Conservation (phyloP, 2,888 invertebrate species). For the Zeuzera pyrina region DNA sequence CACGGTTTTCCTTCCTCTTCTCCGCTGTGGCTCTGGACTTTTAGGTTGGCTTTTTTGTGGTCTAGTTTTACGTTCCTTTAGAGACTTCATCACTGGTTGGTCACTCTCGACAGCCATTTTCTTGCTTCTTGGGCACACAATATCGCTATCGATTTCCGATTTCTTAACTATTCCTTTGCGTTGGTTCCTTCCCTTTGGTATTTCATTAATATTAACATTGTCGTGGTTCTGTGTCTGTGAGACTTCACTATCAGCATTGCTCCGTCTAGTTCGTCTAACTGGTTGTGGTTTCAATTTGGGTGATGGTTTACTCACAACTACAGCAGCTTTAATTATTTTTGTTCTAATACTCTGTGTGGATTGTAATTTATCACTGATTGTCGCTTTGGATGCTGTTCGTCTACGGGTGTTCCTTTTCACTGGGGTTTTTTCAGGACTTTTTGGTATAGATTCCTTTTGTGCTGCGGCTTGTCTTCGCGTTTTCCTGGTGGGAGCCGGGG, state of each 20-base stretch:
- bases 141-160: too few species aligned
- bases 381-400: not conserved
- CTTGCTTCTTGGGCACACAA: too few species aligned
- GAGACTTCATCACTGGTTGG: not conserved
- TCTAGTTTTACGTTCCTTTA: not conserved
- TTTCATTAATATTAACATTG: not conserved
- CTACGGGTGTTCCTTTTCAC: not conserved
- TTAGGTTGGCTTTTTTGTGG: not conserved
- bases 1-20: not conserved
- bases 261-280: not conserved
- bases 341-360: slow-evolving; percentile 31
- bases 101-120: too few species aligned
- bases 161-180: too few species aligned
- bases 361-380: slow-evolving; percentile 12
- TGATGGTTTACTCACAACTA: slow-evolving; percentile 30
- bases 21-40: not conserved
- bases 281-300: slow-evolving; percentile 30
- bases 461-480: slow-evolving; percentile 18
- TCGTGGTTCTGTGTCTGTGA: not conserved
- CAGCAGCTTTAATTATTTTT: slow-evolving; percentile 21
- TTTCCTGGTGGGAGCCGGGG: slow-evolving; percentile 9
- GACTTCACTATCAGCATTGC: not conserved
- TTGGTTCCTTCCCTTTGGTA: too few species aligned
- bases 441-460: slow-evolving; percentile 17
- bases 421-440: slow-evolving; percentile 1